A percentile compares a stretch with the other conserved stretches of the same genome.
These are phyloP conservation scores for Rachycentron canadum DNA, from an alignment of 2,797 vertebrate genomes.

Conservation along the genomic window DNA sequence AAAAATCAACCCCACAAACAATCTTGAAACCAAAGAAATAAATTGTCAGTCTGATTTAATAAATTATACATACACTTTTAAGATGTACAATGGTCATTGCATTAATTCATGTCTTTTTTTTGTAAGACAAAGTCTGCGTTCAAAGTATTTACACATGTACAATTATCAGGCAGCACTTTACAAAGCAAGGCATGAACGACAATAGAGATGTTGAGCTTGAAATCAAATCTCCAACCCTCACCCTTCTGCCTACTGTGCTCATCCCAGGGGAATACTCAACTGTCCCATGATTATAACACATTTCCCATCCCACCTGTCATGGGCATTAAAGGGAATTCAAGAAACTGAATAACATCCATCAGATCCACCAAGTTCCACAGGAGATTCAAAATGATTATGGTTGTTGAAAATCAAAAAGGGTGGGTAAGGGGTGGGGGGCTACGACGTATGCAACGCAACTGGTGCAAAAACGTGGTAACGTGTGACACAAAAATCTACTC, in stretches of 20 bases:
- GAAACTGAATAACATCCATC: conserved; percentile 60
- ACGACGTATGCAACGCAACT: conserved; percentile 63
- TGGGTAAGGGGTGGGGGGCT: conserved; percentile 39
- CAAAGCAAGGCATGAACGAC: conserved; percentile 81
- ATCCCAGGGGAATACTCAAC: conserved; percentile 35
- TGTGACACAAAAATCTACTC: conserved; percentile 85
- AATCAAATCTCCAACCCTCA: conserved; percentile 55
- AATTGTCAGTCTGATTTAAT: conserved; percentile 99
- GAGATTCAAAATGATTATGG: conserved; percentile 77
- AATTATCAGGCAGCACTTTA: conserved; percentile 90
- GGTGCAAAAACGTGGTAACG: conserved; percentile 57
- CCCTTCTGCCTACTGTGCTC: conserved; percentile 38
- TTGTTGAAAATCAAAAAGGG: conserved; percentile 74
- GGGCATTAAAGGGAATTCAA: conserved; percentile 44
- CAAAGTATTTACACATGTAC: conserved; percentile 96
- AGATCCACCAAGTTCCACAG: conserved; percentile 72
- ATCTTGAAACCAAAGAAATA: conserved; percentile 78
- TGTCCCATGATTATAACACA: conserved; percentile 70
- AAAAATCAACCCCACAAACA: not conserved
- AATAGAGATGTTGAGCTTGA: conserved; percentile 69
- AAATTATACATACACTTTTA: conserved; percentile 98
- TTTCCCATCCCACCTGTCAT: conserved; percentile 39
- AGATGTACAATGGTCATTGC: conserved; percentile 98
- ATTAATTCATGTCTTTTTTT: conserved; percentile 87
- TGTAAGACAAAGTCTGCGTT: conserved; percentile 81